Conservation (phyloP, 92 coral and sea anemone genomes). For the Porites cylindrica region DNA sequence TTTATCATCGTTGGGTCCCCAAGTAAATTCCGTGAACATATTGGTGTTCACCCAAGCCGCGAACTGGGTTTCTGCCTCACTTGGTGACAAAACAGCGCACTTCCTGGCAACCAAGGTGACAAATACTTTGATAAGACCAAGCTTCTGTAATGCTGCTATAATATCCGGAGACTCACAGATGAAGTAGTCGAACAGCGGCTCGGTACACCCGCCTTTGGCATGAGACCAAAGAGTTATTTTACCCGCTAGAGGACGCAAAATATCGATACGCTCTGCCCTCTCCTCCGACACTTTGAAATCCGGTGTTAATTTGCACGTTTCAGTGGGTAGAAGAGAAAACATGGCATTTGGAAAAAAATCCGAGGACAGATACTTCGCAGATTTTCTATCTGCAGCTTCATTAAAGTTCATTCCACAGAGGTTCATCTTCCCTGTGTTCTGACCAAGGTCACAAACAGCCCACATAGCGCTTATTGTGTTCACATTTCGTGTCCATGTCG, state of each 20-base stretch:
- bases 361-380: background rate
- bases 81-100: conserved; percentile 1
- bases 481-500: background rate
- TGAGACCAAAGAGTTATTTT: conserved; percentile 15
- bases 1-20: background rate
- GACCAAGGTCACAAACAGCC: conserved; percentile 13
- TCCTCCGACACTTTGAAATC: background rate
- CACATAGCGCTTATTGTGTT: conserved; percentile 2
- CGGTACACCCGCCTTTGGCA: background rate
- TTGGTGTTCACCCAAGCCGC: conserved; percentile 14
- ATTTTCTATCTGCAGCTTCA: conserved; percentile 3
- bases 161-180: conserved; percentile 16
- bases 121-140: conserved; percentile 5
- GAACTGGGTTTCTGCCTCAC: background rate
- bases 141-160: background rate
- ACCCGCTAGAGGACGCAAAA: background rate
- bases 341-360: background rate
- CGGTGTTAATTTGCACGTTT: conserved; percentile 12
- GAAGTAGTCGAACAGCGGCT: conserved; percentile 15
- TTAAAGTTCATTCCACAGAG: conserved; percentile 14
- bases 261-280: background rate
- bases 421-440: conserved; percentile 10
- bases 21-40: background rate
- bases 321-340: conserved; percentile 13
- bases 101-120: background rate